Conservation (phyloP, 2,888 invertebrate species). For the Calliopum simillimum region DNA sequence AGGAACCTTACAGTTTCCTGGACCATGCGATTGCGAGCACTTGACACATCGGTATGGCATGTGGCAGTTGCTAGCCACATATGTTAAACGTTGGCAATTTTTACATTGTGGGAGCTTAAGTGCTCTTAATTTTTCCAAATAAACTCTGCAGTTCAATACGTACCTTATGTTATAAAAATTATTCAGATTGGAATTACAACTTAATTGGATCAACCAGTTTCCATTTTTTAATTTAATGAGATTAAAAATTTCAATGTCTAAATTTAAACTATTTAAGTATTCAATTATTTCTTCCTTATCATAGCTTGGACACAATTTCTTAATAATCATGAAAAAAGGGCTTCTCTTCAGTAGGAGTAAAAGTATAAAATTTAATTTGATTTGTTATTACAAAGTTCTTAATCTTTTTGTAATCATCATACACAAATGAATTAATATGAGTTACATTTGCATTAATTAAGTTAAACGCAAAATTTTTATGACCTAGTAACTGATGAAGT, state of each 20-base stretch:
- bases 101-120: slow-evolving; percentile 3
- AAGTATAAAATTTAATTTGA: not conserved
- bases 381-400: not conserved
- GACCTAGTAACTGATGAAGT: no score
- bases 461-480: no score
- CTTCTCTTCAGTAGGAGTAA: not conserved
- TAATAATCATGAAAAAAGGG: not conserved
- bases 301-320: not conserved
- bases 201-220: not conserved
- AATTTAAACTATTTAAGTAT: slow-evolving; percentile 1
- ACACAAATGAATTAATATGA: not conserved
- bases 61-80: not conserved
- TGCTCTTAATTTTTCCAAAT: not conserved
- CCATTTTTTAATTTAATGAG: not conserved
- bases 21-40: not conserved
- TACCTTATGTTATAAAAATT: slow-evolving; percentile 7
- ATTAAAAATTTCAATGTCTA: slow-evolving; percentile 1
- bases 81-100: slow-evolving; percentile 19
- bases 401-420: not conserved
- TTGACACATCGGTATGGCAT: slow-evolving; percentile 12
- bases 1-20: not conserved
- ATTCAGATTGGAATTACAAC: not conserved
- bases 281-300: slow-evolving; percentile 13
- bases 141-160: not conserved
- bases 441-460: slow-evolving; percentile 4